A percentile compares a stretch with the other conserved stretches of the same genome.
phyloP scores from a whole-genome alignment of 2,888 invertebrate genomes.

The Clivina fossor region DNA sequence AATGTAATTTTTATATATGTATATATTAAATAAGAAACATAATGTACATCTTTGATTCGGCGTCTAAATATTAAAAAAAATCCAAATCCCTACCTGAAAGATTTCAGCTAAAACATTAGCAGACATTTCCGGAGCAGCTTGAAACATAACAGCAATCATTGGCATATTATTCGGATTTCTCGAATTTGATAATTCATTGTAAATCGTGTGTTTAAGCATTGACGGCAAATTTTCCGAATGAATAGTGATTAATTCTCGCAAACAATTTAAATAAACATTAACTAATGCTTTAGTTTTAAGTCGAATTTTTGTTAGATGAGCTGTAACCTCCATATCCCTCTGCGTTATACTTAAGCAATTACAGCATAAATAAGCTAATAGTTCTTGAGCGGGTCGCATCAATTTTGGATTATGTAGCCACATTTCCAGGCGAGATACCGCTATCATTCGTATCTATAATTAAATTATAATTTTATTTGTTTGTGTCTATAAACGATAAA shows the following conservation, averaged over 20 bases:
- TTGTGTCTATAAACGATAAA: no score
- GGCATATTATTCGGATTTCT: constrained; percentile 95
- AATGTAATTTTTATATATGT: no score
- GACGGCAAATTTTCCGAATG: constrained; percentile 83
- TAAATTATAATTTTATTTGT: no score
- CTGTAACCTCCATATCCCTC: constrained; percentile 73
- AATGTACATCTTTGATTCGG: no score
- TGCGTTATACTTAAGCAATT: constrained; percentile 77
- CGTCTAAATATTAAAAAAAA: no score
- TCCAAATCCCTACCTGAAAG: constrained; percentile 67
- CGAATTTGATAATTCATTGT: constrained; percentile 90
- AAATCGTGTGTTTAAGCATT: constrained; percentile 87
- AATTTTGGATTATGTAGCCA: constrained; percentile 97
- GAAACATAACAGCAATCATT: constrained; percentile 85
- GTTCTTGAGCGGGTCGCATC: constrained; percentile 87
- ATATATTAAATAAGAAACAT: no score
- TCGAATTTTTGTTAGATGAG: constrained; percentile 84
- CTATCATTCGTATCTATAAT: constrained; percentile 69
- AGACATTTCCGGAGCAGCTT: constrained; percentile 78
- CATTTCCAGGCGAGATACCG: constrained; percentile 80
- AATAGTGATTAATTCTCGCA: constrained; percentile 84
- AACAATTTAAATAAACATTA: constrained; percentile 83
- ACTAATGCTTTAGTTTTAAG: constrained; percentile 92
- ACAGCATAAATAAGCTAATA: constrained; percentile 85
- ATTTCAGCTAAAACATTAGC: constrained; percentile 84